Conservation (phyloP, 2,888 invertebrate species). For the Papilio gigon region DNA sequence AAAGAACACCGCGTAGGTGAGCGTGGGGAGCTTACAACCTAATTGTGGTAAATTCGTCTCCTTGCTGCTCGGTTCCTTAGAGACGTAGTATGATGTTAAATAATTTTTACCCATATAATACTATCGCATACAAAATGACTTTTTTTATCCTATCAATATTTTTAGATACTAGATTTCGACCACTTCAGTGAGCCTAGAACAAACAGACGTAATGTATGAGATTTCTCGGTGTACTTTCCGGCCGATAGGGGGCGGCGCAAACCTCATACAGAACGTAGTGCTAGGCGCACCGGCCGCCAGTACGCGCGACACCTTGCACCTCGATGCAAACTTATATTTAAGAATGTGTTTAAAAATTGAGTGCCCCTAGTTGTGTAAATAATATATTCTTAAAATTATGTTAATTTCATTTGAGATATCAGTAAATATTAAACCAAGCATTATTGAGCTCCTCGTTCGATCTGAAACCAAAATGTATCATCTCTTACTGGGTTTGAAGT, state of each 20-base stretch:
- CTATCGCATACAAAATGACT: neutral
- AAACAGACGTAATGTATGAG: no score
- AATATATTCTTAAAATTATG: neutral
- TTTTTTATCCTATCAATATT: neutral
- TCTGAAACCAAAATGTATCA: conserved; percentile 32
- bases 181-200: neutral
- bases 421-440: neutral
- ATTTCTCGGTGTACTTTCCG: no score
- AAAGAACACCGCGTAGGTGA: conserved; percentile 4
- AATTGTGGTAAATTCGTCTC: neutral
- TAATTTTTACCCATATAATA: neutral
- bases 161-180: neutral
- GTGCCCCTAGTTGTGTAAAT: neutral
- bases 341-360: neutral
- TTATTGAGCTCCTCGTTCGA: conserved; percentile 9
- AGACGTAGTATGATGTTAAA: neutral
- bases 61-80: neutral
- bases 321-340: neutral
- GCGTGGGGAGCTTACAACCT: neutral
- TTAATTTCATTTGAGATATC: conserved; percentile 21
- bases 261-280: no score
- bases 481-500: no score
- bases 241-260: no score
- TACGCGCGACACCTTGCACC: no score
- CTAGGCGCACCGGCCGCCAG: no score